These are phyloP conservation scores for Echinops telfairi DNA, from an alignment of 2,113 vertebrate species.

Conservation along the genomic window DNA sequence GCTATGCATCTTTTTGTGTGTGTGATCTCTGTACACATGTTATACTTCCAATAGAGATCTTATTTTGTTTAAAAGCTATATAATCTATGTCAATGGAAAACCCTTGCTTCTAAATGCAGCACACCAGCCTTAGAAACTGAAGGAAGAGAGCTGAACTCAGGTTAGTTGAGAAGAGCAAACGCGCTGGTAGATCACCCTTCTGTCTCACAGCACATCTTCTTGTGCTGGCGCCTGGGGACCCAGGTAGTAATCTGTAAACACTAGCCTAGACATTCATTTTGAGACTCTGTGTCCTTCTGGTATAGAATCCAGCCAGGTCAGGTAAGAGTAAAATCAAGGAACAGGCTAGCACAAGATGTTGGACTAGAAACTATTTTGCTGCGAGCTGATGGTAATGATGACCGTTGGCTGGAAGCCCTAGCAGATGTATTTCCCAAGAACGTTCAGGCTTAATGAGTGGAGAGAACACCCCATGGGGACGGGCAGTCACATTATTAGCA, in stretches of 20 bases:
- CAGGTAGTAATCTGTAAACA: background rate
- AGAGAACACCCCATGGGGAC: constrained; percentile 39
- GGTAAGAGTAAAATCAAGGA: constrained; percentile 34
- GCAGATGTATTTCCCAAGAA: constrained; percentile 69
- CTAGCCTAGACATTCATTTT: background rate
- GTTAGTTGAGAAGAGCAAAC: background rate
- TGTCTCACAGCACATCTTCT: background rate
- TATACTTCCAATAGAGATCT: too few species aligned
- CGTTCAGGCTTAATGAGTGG: constrained; percentile 61
- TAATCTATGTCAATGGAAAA: background rate
- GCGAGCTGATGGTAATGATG: constrained; percentile 37
- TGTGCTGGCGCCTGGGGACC: background rate
- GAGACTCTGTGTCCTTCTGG: background rate
- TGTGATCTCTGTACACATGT: too few species aligned
- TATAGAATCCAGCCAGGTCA: background rate
- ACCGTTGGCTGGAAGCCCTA: constrained; percentile 39
- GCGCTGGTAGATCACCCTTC: background rate
- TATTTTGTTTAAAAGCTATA: too few species aligned
- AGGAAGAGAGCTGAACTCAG: background rate
- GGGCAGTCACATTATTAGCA: background rate
- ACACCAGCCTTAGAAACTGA: background rate
- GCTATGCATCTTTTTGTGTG: too few species aligned
- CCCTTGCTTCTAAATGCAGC: background rate
- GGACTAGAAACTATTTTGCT: constrained; percentile 59
- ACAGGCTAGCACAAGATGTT: background rate